Conservation (phyloP, 2,797 vertebrate species). For the Enteromius paludinosus region DNA sequence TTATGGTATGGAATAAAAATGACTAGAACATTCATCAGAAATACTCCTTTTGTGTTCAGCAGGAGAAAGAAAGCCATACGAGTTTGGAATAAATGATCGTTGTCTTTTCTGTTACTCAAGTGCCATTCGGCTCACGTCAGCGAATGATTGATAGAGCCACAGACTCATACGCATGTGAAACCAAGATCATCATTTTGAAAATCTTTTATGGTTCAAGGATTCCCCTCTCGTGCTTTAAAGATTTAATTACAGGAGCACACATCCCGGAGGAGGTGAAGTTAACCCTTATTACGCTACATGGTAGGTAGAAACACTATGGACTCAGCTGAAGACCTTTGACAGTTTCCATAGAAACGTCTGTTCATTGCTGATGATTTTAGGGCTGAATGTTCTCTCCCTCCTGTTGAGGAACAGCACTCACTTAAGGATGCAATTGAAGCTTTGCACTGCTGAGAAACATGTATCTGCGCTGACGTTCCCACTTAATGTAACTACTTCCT, state of each 20-base stretch:
- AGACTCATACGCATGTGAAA: background rate
- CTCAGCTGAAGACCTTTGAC: conserved; percentile 65
- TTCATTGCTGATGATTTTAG: conserved; percentile 66
- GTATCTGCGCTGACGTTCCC: background rate
- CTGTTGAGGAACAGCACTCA: conserved; percentile 68
- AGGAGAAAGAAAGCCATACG: background rate
- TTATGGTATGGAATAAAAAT: background rate
- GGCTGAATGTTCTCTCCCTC: conserved; percentile 68
- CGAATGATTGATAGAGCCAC: conserved; percentile 7
- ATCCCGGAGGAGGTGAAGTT: conserved; percentile 45
- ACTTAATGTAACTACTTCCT: conserved; percentile 10
- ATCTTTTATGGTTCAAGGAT: background rate
- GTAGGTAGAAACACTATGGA: conserved; percentile 63
- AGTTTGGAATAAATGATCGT: background rate
- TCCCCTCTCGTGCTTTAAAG: background rate
- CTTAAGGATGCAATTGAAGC: conserved; percentile 67
- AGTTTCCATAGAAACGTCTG: conserved; percentile 82
- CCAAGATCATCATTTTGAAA: background rate
- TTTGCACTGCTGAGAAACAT: conserved; percentile 19
- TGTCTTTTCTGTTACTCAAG: background rate
- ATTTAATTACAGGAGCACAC: conserved; percentile 26
- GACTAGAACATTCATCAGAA: background rate
- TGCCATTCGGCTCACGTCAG: background rate
- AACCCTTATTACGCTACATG: conserved; percentile 56
- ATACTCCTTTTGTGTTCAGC: background rate